Percentiles rank a stretch among this genome's conserved stretches.
phyloP scores from a whole-genome alignment of 30 jellyfish, hydroid and myxozoan genomes.

The Aurelia sp. region DNA sequence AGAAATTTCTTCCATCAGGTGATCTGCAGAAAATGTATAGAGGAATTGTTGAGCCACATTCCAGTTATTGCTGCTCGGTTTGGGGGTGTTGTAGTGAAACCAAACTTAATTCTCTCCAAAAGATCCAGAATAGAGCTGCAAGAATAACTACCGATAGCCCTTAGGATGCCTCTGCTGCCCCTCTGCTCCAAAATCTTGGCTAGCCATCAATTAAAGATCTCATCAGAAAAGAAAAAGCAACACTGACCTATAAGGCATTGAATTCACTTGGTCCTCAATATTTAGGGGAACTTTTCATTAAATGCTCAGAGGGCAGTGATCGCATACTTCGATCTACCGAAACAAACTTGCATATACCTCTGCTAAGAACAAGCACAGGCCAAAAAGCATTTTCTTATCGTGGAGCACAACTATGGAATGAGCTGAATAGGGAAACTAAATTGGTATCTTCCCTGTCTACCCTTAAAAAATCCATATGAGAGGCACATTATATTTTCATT shows the following conservation, averaged over 20 bases:
- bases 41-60: slow-evolving; percentile 37
- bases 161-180: slow-evolving; percentile 31
- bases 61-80: slow-evolving; percentile 49
- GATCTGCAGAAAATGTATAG: too few species aligned
- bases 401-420: too few species aligned
- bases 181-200: neutral
- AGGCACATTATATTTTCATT: too few species aligned
- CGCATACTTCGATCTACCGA: slow-evolving; percentile 1
- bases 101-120: neutral
- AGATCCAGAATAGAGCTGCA: slow-evolving; percentile 20
- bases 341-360: too few species aligned
- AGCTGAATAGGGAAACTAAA: neutral
- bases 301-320: neutral
- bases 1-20: too few species aligned
- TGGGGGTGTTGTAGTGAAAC: slow-evolving; percentile 50
- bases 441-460: too few species aligned
- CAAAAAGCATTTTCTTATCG: too few species aligned
- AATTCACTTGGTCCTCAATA: neutral
- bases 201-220: neutral
- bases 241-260: neutral
- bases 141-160: neutral
- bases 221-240: neutral
- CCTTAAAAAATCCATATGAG: too few species aligned
- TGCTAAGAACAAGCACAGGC: too few species aligned
- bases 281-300: neutral